Evolutionary conservation across 37 sponge, comb jelly and placozoan species (phyloP), one percentile per base, ranked within the genome.

Genomic region (Theonella swinhoei): DNA sequence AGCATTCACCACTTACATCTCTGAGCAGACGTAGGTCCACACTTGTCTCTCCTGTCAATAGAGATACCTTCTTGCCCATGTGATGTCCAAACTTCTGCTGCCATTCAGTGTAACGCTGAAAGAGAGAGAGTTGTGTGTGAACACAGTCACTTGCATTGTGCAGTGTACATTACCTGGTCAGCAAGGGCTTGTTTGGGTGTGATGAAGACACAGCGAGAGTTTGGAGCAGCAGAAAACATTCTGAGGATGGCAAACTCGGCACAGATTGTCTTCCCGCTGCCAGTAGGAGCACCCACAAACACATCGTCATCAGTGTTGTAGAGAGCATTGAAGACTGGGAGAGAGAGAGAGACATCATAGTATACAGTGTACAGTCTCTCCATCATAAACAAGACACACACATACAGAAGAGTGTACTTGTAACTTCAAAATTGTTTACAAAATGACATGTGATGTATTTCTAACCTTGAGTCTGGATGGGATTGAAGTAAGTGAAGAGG

Each of bases 261-360:
- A 86, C 99, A 99, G 24, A 99, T 86, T 59, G 99, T 99, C 78
- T 99, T 99, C 5, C 99, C 99, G 87, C 97, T 96, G 22, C 99
- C 99, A 67, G 93, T 95, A 7, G 99, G 97, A 19, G 97, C 97
- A 39, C 97, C 99, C 62, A 99, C 85, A 78, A 99, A 94, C 66
- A 96, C 94, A 91, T 96, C 97, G 1, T 99, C 97, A 78, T 99
- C 95, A 58, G 94, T 89, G 73, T 95, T 99, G 92, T 99, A 99
- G 41, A 99, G 82, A 24, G 91, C 32, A 75, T 99, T 99, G 89
- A 99, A 99, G 62, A 98, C 98, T 94, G 64, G 28, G 20, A n/a
- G 59, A 68, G 34, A 80, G 23, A 39, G 62, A 32, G 41, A 20
- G 34, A 41, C 28, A 66, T 30, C n/a, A n/a, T 3, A 29, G 3